Percentiles rank a stretch among this genome's conserved stretches.
Evolutionary conservation across 2,797 vertebrate genomes (phyloP).

Genomic region (Siniperca obscura): DNA sequence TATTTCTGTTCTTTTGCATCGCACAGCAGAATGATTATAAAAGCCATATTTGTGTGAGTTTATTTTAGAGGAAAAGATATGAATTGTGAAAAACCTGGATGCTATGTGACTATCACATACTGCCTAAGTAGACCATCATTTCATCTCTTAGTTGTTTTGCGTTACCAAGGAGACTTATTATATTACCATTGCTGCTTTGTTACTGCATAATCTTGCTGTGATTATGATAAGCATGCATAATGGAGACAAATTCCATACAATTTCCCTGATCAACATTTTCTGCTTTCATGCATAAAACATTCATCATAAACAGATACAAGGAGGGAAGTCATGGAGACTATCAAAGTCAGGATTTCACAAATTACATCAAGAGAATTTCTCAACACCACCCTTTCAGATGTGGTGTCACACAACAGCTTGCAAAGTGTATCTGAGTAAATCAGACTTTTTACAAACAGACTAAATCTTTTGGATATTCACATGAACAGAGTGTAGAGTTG

Average conservation of each 20-base stretch:
- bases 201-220: conserved; percentile 78
- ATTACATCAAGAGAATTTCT: conserved; percentile 50
- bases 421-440: conserved; percentile 41
- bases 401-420: conserved; percentile 39
- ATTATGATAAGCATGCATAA: conserved; percentile 82
- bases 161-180: conserved; percentile 73
- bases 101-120: conserved; percentile 46
- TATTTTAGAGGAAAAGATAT: conserved; percentile 36
- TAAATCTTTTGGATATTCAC: conserved; percentile 4
- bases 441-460: conserved; percentile 12
- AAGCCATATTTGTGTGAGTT: conserved; percentile 35
- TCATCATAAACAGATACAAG: conserved; percentile 68
- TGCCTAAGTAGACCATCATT: conserved; percentile 50
- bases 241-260: conserved; percentile 79
- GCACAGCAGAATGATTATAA: conserved; percentile 24
- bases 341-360: conserved; percentile 72
- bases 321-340: conserved; percentile 62
- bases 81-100: conserved; percentile 28
- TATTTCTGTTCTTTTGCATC: conserved; percentile 46
- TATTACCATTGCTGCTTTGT: conserved; percentile 69
- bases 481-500: conserved; percentile 10
- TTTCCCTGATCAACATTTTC: conserved; percentile 78
- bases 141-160: conserved; percentile 58
- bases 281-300: conserved; percentile 79
- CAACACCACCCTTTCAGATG: conserved; percentile 49